phyloP scores from a whole-genome alignment of 2,888 invertebrate species.

The Mythimna vitellina region DNA sequence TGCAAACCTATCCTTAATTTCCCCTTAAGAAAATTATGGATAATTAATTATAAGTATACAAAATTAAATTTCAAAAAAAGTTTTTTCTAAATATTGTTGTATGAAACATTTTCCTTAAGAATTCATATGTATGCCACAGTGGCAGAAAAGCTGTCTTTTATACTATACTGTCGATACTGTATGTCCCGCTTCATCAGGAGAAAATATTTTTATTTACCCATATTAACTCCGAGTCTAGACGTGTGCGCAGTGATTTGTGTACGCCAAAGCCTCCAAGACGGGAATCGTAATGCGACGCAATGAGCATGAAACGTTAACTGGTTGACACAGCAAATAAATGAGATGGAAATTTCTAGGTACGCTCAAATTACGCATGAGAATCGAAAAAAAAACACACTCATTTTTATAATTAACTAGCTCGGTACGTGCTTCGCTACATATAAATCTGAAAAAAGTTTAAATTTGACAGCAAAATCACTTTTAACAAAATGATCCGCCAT shows the following conservation, averaged over 20 bases:
- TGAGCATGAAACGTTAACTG: conserved; percentile 27
- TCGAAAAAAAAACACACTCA: conserved; percentile 11
- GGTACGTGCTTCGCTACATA: too few species aligned
- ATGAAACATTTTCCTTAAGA: neutral
- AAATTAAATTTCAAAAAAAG: too few species aligned
- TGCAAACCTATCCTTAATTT: too few species aligned
- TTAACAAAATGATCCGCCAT: too few species aligned
- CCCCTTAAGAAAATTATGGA: too few species aligned
- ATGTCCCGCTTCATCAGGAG: neutral
- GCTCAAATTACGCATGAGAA: conserved; percentile 9
- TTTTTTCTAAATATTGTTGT: too few species aligned
- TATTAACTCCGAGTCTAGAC: conserved; percentile 6
- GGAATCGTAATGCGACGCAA: conserved; percentile 7
- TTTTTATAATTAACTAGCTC: conserved; percentile 1
- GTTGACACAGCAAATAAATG: conserved; percentile 19
- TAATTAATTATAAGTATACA: too few species aligned
- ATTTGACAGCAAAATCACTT: too few species aligned
- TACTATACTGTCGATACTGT: neutral
- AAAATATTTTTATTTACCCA: conserved; percentile 12
- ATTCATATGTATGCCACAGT: neutral
- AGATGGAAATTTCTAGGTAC: conserved; percentile 14
- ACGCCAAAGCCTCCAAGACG: neutral
- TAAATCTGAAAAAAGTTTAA: too few species aligned
- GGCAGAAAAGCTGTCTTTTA: neutral
- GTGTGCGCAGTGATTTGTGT: conserved; percentile 8